Evolutionary conservation across 2,113 vertebrate species (phyloP).

Genomic region (Scytalopus superciliaris): DNA sequence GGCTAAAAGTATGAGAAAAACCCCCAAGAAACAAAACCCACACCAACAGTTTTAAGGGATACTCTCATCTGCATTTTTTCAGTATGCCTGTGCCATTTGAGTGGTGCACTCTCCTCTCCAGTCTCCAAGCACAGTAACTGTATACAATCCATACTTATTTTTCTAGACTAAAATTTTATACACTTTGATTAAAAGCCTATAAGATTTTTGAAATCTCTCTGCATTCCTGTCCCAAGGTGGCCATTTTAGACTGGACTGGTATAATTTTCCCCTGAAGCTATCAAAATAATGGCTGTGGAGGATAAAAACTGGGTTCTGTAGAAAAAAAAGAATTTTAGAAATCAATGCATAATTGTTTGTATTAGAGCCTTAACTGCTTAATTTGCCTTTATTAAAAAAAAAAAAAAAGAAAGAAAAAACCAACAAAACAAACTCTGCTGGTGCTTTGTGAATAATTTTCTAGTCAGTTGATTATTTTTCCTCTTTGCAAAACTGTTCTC

Average conservation of each 20-base stretch:
- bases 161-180: conserved; percentile 77
- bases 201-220: conserved; percentile 22
- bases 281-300: neutral
- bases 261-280: neutral
- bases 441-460: conserved; percentile 58
- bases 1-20: neutral
- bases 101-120: conserved; percentile 22
- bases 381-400: conserved; percentile 63
- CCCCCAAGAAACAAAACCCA: neutral
- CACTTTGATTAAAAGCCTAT: conserved; percentile 63
- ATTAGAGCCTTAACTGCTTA: conserved; percentile 43
- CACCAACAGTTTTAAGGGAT: neutral
- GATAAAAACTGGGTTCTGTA: neutral
- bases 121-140: conserved; percentile 65
- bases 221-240: conserved; percentile 1
- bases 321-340: conserved; percentile 8
- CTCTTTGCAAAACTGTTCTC: neutral
- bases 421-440: neutral
- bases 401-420: neutral
- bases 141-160: conserved; percentile 76
- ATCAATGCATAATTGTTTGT: conserved; percentile 39
- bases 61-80: conserved; percentile 15
- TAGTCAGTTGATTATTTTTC: neutral
- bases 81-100: conserved; percentile 28
- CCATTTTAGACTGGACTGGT: conserved; percentile 14